phyloP scores from a whole-genome alignment of 2,888 invertebrate species.

The Rhingia rostrata region DNA sequence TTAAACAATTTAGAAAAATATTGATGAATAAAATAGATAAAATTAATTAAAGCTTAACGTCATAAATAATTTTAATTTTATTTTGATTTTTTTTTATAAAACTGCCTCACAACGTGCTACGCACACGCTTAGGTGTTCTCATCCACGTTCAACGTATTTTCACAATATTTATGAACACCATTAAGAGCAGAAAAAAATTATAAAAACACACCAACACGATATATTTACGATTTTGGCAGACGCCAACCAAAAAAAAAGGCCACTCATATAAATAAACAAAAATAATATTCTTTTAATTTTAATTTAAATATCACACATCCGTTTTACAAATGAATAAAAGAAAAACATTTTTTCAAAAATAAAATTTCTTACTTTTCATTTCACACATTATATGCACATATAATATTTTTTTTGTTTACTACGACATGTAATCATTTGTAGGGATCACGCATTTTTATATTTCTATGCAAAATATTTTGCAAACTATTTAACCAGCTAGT shows the following conservation, averaged over 20 bases:
- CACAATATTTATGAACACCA: conserved; percentile 18
- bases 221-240: conserved; percentile 53
- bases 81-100: too few species aligned
- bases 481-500: too few species aligned
- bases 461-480: too few species aligned
- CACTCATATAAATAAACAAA: conserved; percentile 43
- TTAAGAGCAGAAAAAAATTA: background rate
- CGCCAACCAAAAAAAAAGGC: conserved; percentile 22
- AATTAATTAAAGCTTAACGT: too few species aligned
- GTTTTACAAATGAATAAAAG: background rate
- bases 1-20: too few species aligned
- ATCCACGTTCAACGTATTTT: conserved; percentile 1
- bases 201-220: conserved; percentile 24
- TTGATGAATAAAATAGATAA: too few species aligned
- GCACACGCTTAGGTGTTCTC: background rate
- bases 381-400: background rate
- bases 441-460: conserved; percentile 4
- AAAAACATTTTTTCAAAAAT: background rate
- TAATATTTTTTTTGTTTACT: background rate
- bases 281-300: conserved; percentile 13
- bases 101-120: conserved; percentile 1
- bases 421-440: conserved; percentile 15
- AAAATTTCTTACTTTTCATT: conserved; percentile 15
- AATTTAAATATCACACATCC: conserved; percentile 18
- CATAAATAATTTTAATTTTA: too few species aligned